A percentile compares a stretch with the other conserved stretches of the same genome.
phyloP scores from a whole-genome alignment of 2,888 invertebrate species.

The Chymomyza fuscimana region DNA sequence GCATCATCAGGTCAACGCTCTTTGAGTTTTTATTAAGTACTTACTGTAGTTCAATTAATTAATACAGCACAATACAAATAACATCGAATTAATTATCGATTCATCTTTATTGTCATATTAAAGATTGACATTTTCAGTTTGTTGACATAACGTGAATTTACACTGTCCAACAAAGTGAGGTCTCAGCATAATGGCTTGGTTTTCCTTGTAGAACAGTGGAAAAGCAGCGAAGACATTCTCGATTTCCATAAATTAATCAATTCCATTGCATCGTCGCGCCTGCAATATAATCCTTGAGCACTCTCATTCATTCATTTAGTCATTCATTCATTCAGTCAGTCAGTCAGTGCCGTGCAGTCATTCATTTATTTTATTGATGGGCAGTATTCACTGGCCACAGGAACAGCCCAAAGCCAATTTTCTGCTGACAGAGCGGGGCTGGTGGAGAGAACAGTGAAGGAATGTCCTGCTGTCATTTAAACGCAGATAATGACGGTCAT shows the following conservation, averaged over 20 bases:
- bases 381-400: slow-evolving; percentile 39
- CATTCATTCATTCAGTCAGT: neutral
- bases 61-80: slow-evolving; percentile 40
- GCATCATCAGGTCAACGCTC: neutral
- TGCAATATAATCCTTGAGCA: slow-evolving; percentile 46
- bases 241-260: slow-evolving; percentile 64
- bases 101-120: slow-evolving; percentile 32
- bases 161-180: neutral
- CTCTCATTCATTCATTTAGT: neutral
- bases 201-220: slow-evolving; percentile 43
- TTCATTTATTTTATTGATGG: slow-evolving; percentile 57
- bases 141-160: neutral
- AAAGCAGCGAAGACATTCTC: slow-evolving; percentile 39
- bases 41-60: slow-evolving; percentile 54
- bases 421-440: neutral
- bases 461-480: slow-evolving; percentile 30
- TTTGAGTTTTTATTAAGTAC: slow-evolving; percentile 12
- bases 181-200: neutral
- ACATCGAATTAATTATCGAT: slow-evolving; percentile 55
- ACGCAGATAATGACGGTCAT: slow-evolving; percentile 39
- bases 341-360: neutral
- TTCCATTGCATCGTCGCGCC: slow-evolving; percentile 26
- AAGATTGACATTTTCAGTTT: neutral
- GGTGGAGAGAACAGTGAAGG: neutral
- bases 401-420: neutral